Evolutionary conservation across 2,113 vertebrate genomes (phyloP).

Genomic region (Mus musculus): GRCm39 chr5:51666501-51667000

Average conservation of each 20-base stretch:
- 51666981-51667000: background rate
- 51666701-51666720: background rate
- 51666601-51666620: background rate
- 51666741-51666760: conserved; percentile 13
- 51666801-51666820: background rate
- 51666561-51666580: conserved; percentile 18
- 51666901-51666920: background rate
- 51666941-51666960: background rate
- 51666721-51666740: background rate
- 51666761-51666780: background rate
- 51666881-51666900: background rate
- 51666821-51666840: background rate
- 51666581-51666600: background rate
- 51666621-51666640: background rate
- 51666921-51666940: background rate
- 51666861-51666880: background rate
- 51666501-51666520: conserved; percentile 3
- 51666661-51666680: background rate
- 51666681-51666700: background rate
- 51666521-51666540: conserved; percentile 50
- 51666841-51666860: background rate
- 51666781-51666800: background rate
- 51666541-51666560: background rate
- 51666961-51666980: background rate
- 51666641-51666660: background rate